Evolutionary conservation across 2,113 vertebrate species (phyloP).

Genomic region (Xenopus borealis): DNA sequence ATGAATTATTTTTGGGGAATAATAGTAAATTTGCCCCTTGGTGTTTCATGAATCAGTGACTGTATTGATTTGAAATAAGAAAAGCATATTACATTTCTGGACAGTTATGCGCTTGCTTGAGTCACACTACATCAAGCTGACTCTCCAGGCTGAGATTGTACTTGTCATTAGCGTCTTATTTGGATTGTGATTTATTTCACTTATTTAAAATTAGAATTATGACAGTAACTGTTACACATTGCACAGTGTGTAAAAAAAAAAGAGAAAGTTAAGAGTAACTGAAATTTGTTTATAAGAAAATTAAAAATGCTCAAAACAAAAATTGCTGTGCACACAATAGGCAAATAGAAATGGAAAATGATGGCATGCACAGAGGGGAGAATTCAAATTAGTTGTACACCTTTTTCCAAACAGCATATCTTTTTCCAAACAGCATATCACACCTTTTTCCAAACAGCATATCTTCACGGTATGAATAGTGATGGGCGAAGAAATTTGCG

Average conservation of each 20-base stretch:
- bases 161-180: constrained; percentile 34
- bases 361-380: no score
- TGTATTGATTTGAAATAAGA: constrained; percentile 26
- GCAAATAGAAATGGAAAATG: no score
- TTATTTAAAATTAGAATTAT: constrained; percentile 6
- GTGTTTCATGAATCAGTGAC: constrained; percentile 31
- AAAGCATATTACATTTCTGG: constrained; percentile 28
- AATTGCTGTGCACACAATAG: no score
- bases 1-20: no score
- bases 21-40: no score
- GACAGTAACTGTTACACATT: background rate
- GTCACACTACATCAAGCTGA: constrained; percentile 25
- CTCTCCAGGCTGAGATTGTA: constrained; percentile 8
- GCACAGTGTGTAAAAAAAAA: background rate
- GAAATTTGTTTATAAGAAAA: constrained; percentile 22
- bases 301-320: no score
- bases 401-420: no score
- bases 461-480: no score
- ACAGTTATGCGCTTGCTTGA: constrained; percentile 8
- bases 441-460: no score
- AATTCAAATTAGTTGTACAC: no score
- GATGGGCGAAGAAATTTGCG: no score
- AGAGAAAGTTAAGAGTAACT: background rate
- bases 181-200: constrained; percentile 21
- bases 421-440: no score